Evolutionary conservation across 1,140 invertebrate species (phyloP).

Genomic region (Danaus melanippus): DNA sequence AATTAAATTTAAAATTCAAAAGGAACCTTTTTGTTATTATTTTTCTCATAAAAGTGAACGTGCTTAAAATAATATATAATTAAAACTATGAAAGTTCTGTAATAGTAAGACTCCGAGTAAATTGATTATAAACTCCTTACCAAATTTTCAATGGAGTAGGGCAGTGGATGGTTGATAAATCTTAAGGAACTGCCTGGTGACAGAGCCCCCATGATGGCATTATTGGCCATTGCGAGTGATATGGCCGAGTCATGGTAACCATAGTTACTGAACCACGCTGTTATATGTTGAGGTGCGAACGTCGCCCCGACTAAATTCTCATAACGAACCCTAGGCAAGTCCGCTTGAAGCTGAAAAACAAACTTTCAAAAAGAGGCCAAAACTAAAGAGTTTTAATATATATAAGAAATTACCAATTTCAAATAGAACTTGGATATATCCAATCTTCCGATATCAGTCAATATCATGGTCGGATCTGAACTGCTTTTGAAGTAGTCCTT

Average conservation of each 20-base stretch:
- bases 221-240: conserved; percentile 75
- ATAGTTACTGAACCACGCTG: conserved; percentile 77
- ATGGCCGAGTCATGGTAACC: conserved; percentile 80
- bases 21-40: no score
- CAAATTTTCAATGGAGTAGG: conserved; percentile 59
- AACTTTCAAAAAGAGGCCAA: background rate
- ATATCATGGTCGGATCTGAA: conserved; percentile 36
- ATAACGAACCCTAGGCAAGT: conserved; percentile 44
- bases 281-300: conserved; percentile 50
- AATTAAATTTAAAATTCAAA: no score
- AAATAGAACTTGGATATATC: conserved; percentile 58
- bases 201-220: conserved; percentile 72
- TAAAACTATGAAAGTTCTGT: no score
- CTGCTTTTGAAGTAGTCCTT: conserved; percentile 54
- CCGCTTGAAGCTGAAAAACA: conserved; percentile 33
- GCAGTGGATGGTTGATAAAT: conserved; percentile 52
- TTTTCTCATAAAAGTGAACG: no score
- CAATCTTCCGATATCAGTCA: conserved; percentile 45
- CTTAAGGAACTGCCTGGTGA: conserved; percentile 66
- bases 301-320: conserved; percentile 69
- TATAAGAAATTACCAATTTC: conserved; percentile 41
- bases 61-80: no score
- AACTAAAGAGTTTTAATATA: background rate
- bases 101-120: no score
- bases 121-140: conserved; percentile 29